These are phyloP conservation scores for Hiodon alosoides DNA, from an alignment of 2,113 vertebrate species.

Conservation along the genomic window DNA sequence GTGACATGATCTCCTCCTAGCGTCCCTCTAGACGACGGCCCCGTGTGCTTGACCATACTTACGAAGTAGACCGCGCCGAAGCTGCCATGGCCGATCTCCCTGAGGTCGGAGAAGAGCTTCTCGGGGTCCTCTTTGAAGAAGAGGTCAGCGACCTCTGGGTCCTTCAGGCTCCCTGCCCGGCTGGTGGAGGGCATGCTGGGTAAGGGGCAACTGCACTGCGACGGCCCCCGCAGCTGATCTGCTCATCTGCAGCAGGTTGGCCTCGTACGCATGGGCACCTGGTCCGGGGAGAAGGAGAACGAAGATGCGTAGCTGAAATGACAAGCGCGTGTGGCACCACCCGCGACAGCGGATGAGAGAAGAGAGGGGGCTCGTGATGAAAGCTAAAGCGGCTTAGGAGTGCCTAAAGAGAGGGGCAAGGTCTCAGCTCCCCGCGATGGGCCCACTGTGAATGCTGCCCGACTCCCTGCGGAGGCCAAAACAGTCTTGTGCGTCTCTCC, in stretches of 20 bases:
- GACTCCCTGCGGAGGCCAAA: too few species aligned
- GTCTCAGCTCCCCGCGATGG: too few species aligned
- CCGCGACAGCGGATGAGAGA: too few species aligned
- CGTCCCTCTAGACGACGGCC: too few species aligned
- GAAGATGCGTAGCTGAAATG: too few species aligned
- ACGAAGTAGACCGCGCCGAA: conserved; percentile 98
- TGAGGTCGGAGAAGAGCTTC: conserved; percentile 92
- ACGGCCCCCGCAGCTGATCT: conserved; percentile 69
- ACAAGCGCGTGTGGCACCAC: too few species aligned
- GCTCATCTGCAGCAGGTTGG: conserved; percentile 91
- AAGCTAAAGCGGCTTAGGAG: too few species aligned
- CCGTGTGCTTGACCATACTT: conserved; percentile 48
- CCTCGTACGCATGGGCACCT: conserved; percentile 80
- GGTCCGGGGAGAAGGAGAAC: conserved; percentile 35
- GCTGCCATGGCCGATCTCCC: conserved; percentile 98
- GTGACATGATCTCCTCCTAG: background rate
- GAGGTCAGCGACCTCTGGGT: conserved; percentile 93
- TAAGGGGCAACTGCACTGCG: conserved; percentile 77
- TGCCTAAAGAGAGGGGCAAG: too few species aligned
- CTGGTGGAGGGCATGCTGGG: conserved; percentile 93
- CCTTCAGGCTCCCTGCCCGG: conserved; percentile 96
- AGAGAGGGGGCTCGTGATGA: background rate
- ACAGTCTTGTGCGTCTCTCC: too few species aligned
- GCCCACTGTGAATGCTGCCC: too few species aligned
- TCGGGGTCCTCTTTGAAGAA: conserved; percentile 98